Evolutionary conservation across 2,888 invertebrate genomes (phyloP).

Genomic region (Drosophila falleni): DNA sequence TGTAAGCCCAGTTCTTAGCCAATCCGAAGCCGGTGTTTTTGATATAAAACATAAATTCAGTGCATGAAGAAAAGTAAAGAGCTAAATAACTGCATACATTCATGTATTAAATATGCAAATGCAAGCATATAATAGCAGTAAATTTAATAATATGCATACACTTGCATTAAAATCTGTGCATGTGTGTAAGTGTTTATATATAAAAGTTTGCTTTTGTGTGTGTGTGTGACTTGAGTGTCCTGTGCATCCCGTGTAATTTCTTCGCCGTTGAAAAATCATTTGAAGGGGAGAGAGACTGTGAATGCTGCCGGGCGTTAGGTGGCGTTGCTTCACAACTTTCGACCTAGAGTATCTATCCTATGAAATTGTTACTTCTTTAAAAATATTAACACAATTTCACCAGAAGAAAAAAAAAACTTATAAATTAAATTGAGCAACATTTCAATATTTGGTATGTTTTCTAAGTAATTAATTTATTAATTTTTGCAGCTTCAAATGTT

Average conservation of each 20-base stretch:
- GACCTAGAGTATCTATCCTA: constrained; percentile 5
- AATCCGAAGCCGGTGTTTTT: constrained; percentile 63
- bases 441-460: background rate
- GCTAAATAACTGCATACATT: constrained; percentile 9
- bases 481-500: constrained; percentile 30
- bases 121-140: background rate
- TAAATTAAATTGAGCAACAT: background rate
- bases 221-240: constrained; percentile 33
- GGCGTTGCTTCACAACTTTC: background rate
- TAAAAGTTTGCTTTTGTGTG: constrained; percentile 10
- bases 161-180: constrained; percentile 13
- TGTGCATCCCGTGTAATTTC: constrained; percentile 61
- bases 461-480: background rate
- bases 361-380: background rate
- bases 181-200: constrained; percentile 15
- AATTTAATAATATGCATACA: constrained; percentile 19
- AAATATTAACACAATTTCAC: background rate
- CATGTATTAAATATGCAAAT: constrained; percentile 1
- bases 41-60: constrained; percentile 11
- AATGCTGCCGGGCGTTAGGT: constrained; percentile 16
- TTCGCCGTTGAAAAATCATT: constrained; percentile 50
- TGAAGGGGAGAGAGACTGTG: constrained; percentile 1
- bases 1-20: constrained; percentile 36
- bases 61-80: constrained; percentile 18
- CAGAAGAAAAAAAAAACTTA: background rate